A percentile compares a stretch with the other conserved stretches of the same genome.
These are phyloP conservation scores for Agrotis exclamationis DNA, from an alignment of 2,888 invertebrate species.

Conservation along the genomic window DNA sequence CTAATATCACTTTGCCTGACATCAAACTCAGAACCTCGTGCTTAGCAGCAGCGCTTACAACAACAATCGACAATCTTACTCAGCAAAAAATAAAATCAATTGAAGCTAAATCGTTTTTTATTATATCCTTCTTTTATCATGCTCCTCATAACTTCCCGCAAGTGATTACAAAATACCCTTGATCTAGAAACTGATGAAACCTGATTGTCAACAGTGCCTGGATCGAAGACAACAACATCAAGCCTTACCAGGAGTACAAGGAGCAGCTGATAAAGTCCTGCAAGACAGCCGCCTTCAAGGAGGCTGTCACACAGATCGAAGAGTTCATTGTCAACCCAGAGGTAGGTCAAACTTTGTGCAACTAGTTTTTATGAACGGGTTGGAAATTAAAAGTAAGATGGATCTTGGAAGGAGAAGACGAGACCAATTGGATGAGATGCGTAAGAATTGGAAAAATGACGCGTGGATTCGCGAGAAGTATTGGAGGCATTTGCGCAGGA, in stretches of 20 bases:
- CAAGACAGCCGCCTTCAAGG: slow-evolving; percentile 94
- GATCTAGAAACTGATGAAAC: slow-evolving; percentile 19
- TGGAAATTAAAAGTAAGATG: too few species aligned
- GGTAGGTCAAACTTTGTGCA: slow-evolving; percentile 78
- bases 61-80: too few species aligned
- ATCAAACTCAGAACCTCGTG: neutral
- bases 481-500: too few species aligned
- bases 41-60: neutral
- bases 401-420: too few species aligned
- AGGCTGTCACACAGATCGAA: slow-evolving; percentile 95
- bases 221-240: slow-evolving; percentile 96
- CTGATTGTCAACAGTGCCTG: slow-evolving; percentile 93
- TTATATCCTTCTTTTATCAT: neutral
- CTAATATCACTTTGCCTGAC: neutral
- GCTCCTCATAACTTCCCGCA: neutral
- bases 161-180: neutral
- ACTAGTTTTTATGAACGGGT: neutral
- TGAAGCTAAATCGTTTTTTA: neutral
- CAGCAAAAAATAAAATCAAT: neutral
- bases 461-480: too few species aligned
- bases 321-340: slow-evolving; percentile 94
- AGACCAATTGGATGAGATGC: too few species aligned
- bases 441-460: too few species aligned
- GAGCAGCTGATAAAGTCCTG: slow-evolving; percentile 94
- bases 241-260: slow-evolving; percentile 95